Conservation (phyloP, 2,797 vertebrate genomes). For the Octomys mimax region DNA sequence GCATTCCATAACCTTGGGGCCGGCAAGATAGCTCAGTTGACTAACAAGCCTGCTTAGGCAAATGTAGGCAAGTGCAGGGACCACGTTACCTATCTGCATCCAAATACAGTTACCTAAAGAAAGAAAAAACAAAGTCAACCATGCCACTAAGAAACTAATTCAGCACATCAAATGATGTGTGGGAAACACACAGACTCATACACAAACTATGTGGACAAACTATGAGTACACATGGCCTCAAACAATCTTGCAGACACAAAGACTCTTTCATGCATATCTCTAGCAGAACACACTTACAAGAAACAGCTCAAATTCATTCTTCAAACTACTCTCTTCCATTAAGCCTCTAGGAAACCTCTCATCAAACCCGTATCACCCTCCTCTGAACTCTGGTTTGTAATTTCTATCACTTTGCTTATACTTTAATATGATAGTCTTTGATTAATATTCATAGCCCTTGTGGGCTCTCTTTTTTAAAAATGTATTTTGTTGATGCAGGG, state of each 20-base stretch:
- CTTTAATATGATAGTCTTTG: background rate
- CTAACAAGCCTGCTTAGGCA: too few relatives aligned
- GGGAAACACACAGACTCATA: background rate
- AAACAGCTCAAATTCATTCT: background rate
- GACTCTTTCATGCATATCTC: background rate
- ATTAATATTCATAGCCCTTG: accelerated
- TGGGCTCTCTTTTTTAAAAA: background rate
- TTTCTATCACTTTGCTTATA: background rate
- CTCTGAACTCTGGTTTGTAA: background rate
- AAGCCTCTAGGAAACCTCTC: background rate
- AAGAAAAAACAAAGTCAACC: background rate
- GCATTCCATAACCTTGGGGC: too few relatives aligned
- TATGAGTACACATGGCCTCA: background rate
- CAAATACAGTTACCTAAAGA: background rate
- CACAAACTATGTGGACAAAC: background rate
- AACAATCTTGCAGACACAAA: background rate
- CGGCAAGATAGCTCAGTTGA: too few relatives aligned
- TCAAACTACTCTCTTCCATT: background rate
- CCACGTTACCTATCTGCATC: too few relatives aligned
- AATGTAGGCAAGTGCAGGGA: too few relatives aligned
- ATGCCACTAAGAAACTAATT: background rate
- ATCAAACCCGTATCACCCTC: background rate
- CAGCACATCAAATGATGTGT: background rate
- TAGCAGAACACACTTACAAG: background rate
- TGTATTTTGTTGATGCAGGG: too few relatives aligned